Base-by-base conservation (phyloP, 1,140 invertebrate genomes). In the Potamilus streckersoni region DNA sequence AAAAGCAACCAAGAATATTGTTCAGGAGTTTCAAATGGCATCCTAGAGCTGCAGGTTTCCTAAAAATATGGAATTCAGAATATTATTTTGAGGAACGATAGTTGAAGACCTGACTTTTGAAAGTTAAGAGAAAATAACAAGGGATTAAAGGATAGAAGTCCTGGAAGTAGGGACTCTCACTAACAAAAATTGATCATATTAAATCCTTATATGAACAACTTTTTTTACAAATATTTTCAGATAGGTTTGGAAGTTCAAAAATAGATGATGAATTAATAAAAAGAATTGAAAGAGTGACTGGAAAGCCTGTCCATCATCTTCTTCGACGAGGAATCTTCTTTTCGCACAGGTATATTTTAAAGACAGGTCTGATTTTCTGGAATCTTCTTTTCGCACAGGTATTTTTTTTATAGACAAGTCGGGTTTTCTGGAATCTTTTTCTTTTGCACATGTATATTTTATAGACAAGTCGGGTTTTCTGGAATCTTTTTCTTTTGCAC, bases 401-500 rank as follows among this genome's bases (percentile, higher is more conserved):
- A 80, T 60, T n/a, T 11, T 38, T 11, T 23, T n/a, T n/a, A 62
- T n/a, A 62, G 19, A 14, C 19, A 62, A 1, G 4, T 8, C 20
- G 0, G 13, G 16, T 23, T 62, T 62, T n/a, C n/a, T n/a, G 96
- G 97, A 23, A 95, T 99, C 87, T 98, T 99, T 90, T 99, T 99
- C n/a, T n/a, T 87, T 99, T 98, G 3, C 98, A 99, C 87, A 92
- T 97, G 92, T 92, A 80, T 60, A 23, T 11, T 38, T 11, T 23
- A 62, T n/a, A 62, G 19, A 14, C 19, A 62, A 1, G 4, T 8
- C 20, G 0, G 13, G 16, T 23, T 62, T 62, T n/a, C n/a, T n/a
- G 96, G 97, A 23, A 95, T 99, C 87, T 98, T 99, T 90, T 99
- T 99, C n/a, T n/a, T 87, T 99, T 98, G 3, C 98, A 99, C 87